phyloP scores from a whole-genome alignment of 2,888 invertebrate species.

The Automeris io region DNA sequence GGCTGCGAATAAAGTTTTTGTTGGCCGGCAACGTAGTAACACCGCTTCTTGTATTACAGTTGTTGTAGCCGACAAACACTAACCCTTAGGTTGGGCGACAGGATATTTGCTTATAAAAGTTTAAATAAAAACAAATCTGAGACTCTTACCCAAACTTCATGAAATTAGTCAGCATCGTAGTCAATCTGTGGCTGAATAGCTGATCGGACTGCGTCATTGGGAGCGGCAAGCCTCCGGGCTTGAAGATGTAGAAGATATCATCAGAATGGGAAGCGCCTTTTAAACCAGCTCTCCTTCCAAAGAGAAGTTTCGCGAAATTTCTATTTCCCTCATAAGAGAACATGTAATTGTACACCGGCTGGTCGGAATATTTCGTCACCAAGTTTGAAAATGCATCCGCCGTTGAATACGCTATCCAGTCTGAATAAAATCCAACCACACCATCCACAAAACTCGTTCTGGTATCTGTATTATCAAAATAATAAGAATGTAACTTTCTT shows the following conservation, averaged over 20 bases:
- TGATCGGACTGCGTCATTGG: conserved; percentile 33
- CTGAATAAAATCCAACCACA: conserved; percentile 47
- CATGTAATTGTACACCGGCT: conserved; percentile 52
- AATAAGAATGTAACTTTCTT: conserved; percentile 39
- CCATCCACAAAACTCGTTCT: conserved; percentile 27
- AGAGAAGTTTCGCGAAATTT: conserved; percentile 45
- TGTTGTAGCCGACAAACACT: no score
- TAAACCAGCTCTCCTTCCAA: conserved; percentile 24
- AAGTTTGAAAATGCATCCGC: conserved; percentile 43
- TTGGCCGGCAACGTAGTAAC: no score
- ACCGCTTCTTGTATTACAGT: no score
- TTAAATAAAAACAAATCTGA: not conserved
- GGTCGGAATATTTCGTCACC: conserved; percentile 35
- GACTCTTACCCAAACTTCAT: conserved; percentile 53
- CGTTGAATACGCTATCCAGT: conserved; percentile 50
- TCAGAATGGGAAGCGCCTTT: conserved; percentile 54
- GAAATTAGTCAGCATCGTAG: conserved; percentile 57
- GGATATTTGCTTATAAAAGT: not conserved
- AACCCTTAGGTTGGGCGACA: not conserved
- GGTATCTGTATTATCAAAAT: conserved; percentile 40
- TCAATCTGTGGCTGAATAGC: conserved; percentile 43
- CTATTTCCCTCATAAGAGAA: conserved; percentile 55
- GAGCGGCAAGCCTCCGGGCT: conserved; percentile 45
- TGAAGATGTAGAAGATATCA: conserved; percentile 63
- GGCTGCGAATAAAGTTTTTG: no score